Evolutionary conservation across 2,797 vertebrate species (phyloP), one percentile per base, ranked within the genome.

Genomic region (Sebastes minor): DNA sequence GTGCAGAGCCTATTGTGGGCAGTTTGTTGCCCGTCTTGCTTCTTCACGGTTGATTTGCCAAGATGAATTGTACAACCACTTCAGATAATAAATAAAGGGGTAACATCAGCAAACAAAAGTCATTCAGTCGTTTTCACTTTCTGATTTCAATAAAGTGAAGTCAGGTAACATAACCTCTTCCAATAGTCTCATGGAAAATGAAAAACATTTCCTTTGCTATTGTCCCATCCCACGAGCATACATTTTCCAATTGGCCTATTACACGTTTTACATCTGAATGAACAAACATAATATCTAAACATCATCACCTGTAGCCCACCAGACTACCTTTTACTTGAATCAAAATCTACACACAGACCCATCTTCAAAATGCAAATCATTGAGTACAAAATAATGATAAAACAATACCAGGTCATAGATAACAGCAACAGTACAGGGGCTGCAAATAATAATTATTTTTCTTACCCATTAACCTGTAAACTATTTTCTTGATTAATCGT

Each of bases 11-110:
- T 65, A 12, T n/a, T 68, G 63, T 61, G 72, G 49, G 30, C 1
- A 3, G 32, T 64, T 80, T 64, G 60, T 42, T 63, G 53, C 27
- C 49, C 67, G 46, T 30, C 28, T 56, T 60, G 30, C 13, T 74
- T 73, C 20, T 38, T 67, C 28, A 75, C 52, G 56, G 56, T 9
- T 81, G 53, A 87, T 55, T 35, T 18, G 18, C 63, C 7, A 32
- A 57, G 62, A 71, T 10, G 67, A 77, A 88, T 25, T 38, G 16
- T 23, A 65, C 28, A 61, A 60, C 60, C 1, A 8, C 16, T 23
- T 22, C 20, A 53, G 14, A 62, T 14, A 55, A 32, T 30, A 38
- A 66, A 81, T 52, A 18, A 11, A 35, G 28, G 6, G 6, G 28
- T 52, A 14, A 32, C 13, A 25, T 27, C 23, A 27, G 8, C n/a